Base-by-base conservation (phyloP, 2,113 vertebrate genomes). In the Anseranas semipalmata region DNA sequence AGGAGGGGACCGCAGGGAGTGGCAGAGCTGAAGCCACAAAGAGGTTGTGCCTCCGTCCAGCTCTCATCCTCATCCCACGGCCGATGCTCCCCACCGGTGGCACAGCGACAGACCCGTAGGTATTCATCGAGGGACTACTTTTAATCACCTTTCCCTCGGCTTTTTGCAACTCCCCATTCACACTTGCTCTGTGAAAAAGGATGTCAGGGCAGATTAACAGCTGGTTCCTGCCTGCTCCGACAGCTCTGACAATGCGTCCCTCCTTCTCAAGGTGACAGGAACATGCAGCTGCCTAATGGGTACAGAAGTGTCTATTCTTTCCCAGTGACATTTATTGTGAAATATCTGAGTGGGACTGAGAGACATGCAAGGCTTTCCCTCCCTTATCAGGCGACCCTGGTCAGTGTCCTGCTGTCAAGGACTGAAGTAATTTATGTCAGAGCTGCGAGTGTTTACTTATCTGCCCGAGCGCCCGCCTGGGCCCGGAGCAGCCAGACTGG, bases 321-420 rank as follows among this genome's bases (percentile, higher is more conserved):
- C 96, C 95, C 96, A 93, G 91, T 97, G 97, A 98, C 97, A 97
- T 97, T 97, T 96, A 97, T 98, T 98, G 97, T 98, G 97, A 98
- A 98, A 97, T 95, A 98, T 97, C 96, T 96, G 94, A 97, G 97
- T 97, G 96, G 96, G 95, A 94, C 95, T 89, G 95, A 93, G 96
- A 97, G 96, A 97, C 96, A 96, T 94, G 96, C 96, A 97, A 97
- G 97, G 97, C 96, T 97, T 96, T 97, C 97, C 97, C 95, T 88
- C 71, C 93, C 98, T 99, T 99, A 99, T 99, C 99, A 98, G 98
- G 94, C 53, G 96, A 98, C 98, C 98, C 99, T 99, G 99, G 98
- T 99, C 98, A 99, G 97, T 98, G 98, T 99, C 98, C 98, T 98
- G 96, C 98, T 98, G 98, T 99, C 98, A 99, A 98, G 98, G 98